Evolutionary conservation across 2,113 vertebrate genomes (phyloP).

Genomic region (Theristicus caerulescens): DNA sequence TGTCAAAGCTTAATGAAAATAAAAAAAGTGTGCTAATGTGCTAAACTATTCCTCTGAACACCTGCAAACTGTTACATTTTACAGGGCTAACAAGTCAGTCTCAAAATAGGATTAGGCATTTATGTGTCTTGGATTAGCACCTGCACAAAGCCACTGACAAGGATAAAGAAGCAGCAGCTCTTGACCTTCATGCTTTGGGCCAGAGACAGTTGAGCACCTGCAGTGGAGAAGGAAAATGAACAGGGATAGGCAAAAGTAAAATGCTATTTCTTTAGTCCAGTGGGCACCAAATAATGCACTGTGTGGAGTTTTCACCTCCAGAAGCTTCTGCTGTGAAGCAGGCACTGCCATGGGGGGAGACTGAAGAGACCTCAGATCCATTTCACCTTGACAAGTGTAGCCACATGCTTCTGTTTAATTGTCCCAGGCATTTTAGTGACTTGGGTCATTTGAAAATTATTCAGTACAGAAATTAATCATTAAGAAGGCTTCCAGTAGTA

Average conservation of each 20-base stretch:
- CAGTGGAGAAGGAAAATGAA: background rate
- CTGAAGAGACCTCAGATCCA: background rate
- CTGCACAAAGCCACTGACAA: background rate
- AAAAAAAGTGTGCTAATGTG: background rate
- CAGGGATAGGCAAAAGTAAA: background rate
- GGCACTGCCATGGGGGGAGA: background rate
- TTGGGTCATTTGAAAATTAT: background rate
- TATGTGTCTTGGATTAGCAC: background rate
- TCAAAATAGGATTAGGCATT: conserved; percentile 23
- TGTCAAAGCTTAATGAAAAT: conserved; percentile 13
- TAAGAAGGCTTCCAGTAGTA: background rate
- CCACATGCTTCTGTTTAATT: background rate
- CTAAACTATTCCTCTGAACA: background rate
- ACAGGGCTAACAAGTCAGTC: conserved; percentile 6
- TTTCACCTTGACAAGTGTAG: background rate
- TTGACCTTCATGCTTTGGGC: background rate
- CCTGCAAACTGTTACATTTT: conserved; percentile 5
- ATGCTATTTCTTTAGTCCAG: background rate
- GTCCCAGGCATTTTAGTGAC: background rate
- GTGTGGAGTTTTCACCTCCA: background rate
- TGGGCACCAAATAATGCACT: background rate
- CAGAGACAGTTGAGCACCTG: background rate
- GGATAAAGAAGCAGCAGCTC: background rate
- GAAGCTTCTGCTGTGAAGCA: background rate
- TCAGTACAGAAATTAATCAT: background rate